phyloP scores from a whole-genome alignment of 2,888 invertebrate genomes.

The Pammene aurita region DNA sequence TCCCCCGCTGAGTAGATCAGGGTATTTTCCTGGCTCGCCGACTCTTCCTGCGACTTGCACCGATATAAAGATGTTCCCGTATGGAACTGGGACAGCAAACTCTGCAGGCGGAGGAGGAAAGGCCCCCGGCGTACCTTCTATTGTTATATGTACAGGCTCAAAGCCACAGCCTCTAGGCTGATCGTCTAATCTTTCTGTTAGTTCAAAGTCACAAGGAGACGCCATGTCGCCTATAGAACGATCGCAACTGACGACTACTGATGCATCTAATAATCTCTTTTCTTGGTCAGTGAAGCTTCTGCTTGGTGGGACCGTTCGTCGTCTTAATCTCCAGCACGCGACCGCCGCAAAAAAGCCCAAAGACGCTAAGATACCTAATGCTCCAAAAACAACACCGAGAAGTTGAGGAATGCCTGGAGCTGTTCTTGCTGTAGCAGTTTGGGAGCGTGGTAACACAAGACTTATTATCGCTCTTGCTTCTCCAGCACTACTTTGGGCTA shows the following conservation, averaged over 20 bases:
- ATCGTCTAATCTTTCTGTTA: constrained; percentile 76
- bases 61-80: constrained; percentile 93
- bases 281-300: constrained; percentile 94
- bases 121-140: constrained; percentile 81
- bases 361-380: constrained; percentile 87
- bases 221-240: constrained; percentile 86
- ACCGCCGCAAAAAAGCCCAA: constrained; percentile 84
- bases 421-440: constrained; percentile 91
- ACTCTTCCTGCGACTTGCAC: constrained; percentile 87
- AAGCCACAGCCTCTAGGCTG: constrained; percentile 77
- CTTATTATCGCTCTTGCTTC: constrained; percentile 85
- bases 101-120: constrained; percentile 81
- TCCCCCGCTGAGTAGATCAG: constrained; percentile 86
- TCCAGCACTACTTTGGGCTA: constrained; percentile 87
- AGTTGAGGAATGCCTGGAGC: constrained; percentile 89
- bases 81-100: constrained; percentile 81
- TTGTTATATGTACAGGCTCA: constrained; percentile 85
- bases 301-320: constrained; percentile 86
- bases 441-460: constrained; percentile 78
- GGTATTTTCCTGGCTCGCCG: constrained; percentile 83
- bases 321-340: constrained; percentile 86
- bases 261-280: constrained; percentile 92
- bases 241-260: constrained; percentile 85
- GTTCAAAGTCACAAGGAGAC: constrained; percentile 78
- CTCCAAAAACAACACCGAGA: constrained; percentile 88